phyloP scores from a whole-genome alignment of 2,113 vertebrate species.

The Nerophis ophidion region DNA sequence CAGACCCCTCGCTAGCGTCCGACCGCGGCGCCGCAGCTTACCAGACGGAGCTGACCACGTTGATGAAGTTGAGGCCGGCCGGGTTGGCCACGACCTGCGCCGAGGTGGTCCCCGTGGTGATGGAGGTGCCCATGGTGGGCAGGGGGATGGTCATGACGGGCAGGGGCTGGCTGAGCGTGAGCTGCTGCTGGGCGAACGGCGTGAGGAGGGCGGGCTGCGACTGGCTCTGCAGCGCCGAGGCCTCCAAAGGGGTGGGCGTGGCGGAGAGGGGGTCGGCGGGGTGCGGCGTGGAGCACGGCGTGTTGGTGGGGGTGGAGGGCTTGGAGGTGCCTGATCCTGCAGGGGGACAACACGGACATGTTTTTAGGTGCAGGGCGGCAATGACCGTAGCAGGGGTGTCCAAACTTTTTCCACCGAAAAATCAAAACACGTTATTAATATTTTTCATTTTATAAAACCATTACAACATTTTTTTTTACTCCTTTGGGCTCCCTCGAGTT shows the following conservation, averaged over 20 bases:
- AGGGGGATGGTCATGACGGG: conserved; percentile 96
- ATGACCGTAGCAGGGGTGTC: background rate
- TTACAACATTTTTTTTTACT: too few relatives aligned
- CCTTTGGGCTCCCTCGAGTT: too few relatives aligned
- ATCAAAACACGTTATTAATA: too few relatives aligned
- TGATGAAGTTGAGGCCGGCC: conserved; percentile 93
- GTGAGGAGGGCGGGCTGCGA: conserved; percentile 82
- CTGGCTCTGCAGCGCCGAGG: conserved; percentile 63
- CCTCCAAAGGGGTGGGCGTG: conserved; percentile 82
- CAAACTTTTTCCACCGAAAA: too few relatives aligned
- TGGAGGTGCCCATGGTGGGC: conserved; percentile 90
- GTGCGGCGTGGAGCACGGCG: conserved; percentile 91
- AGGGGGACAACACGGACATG: conserved; percentile 11
- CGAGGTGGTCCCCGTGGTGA: conserved; percentile 87
- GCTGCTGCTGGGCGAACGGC: conserved; percentile 90
- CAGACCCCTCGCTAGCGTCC: background rate
- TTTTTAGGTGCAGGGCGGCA: background rate
- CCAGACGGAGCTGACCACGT: conserved; percentile 93
- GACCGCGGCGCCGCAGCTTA: conserved; percentile 58
- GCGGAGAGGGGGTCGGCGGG: conserved; percentile 81
- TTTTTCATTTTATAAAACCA: too few relatives aligned
- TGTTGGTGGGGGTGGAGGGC: conserved; percentile 92
- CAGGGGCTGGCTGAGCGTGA: conserved; percentile 85
- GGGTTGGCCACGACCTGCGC: conserved; percentile 90
- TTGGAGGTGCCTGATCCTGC: conserved; percentile 97